Base-by-base conservation (phyloP, 1,140 invertebrate genomes). In the Drosophila navojoa region DNA sequence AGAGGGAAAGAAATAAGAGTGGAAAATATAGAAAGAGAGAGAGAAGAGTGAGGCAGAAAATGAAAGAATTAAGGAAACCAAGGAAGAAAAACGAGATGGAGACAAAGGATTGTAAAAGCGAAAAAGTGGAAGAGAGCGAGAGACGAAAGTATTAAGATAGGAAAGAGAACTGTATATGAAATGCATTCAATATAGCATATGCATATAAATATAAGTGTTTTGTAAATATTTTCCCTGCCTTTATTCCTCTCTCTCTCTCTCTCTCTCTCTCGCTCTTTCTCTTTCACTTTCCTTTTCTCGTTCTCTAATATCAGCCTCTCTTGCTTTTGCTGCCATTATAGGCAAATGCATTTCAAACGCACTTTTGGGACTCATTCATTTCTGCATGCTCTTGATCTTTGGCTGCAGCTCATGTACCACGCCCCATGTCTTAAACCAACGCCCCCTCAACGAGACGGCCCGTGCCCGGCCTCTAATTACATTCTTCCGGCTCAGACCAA, bases 381-480 rank as follows among this genome's bases (percentile, higher is more conserved):
- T 45, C 15, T 45, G 7, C 38, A 35, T 72, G 62, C 62, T 57
- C 50, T 49, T 47, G 45, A 25, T 45, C 49, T 68, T 63, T 22
- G 25, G 22, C 45, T 60, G 61, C 70, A 70, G 52, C 71, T 69
- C 64, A 69, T 68, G 47, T 73, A 66, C 50, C 81, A 78, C 78
- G 81, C 75, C 76, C 45, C 54, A 55, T 64, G 58, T 78, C 64
- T 63, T 67, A 69, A 73, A 73, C 60, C 78, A 50, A 29, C 52
- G 49, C 44, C 64, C 29, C 38, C 27, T 47, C 15, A 45, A 55
- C 40, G 9, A 16, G 16, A 15, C 40, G 57, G 53, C 76, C 77
- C 81, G 66, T 87, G 82, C 53, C 63, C 42, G 50, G 71, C 67
- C 76, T 82, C 80, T 89, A 89, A 89, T 89, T 89, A 89, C 85